Conservation (phyloP, 2,888 invertebrate species). For the Teinopalpus imperialis region DNA sequence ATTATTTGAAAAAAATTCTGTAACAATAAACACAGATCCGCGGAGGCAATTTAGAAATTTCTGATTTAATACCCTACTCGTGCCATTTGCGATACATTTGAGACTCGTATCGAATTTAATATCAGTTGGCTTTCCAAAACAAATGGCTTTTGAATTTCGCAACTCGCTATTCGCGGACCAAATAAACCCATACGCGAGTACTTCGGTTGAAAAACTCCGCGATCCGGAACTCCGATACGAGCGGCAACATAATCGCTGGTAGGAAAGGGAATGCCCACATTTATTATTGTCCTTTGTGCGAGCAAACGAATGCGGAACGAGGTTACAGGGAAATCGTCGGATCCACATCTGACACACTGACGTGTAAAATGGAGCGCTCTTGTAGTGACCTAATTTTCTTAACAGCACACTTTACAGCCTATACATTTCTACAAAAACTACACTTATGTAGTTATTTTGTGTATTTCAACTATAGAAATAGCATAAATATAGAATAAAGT, state of each 20-base stretch:
- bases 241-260: slow-evolving; percentile 40
- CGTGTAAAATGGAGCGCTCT: slow-evolving; percentile 3
- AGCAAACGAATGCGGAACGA: slow-evolving; percentile 50
- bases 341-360: slow-evolving; percentile 32
- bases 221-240: slow-evolving; percentile 37
- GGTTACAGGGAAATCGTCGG: slow-evolving; percentile 41
- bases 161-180: slow-evolving; percentile 27
- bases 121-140: slow-evolving; percentile 33
- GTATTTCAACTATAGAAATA: too few relatives aligned
- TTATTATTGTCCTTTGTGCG: slow-evolving; percentile 60
- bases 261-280: slow-evolving; percentile 45
- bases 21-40: slow-evolving; percentile 1
- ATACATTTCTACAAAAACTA: background rate
- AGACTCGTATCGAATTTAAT: slow-evolving; percentile 27
- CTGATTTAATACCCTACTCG: background rate
- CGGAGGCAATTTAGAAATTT: background rate
- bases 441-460: too few relatives aligned
- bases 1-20: background rate
- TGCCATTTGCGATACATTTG: slow-evolving; percentile 3
- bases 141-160: slow-evolving; percentile 34
- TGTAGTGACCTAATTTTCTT: slow-evolving; percentile 12
- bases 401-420: background rate
- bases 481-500: too few relatives aligned
- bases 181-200: slow-evolving; percentile 34
- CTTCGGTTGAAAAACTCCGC: slow-evolving; percentile 34